phyloP scores from a whole-genome alignment of 2,797 vertebrate genomes.

The Lophotriccus pileatus region DNA sequence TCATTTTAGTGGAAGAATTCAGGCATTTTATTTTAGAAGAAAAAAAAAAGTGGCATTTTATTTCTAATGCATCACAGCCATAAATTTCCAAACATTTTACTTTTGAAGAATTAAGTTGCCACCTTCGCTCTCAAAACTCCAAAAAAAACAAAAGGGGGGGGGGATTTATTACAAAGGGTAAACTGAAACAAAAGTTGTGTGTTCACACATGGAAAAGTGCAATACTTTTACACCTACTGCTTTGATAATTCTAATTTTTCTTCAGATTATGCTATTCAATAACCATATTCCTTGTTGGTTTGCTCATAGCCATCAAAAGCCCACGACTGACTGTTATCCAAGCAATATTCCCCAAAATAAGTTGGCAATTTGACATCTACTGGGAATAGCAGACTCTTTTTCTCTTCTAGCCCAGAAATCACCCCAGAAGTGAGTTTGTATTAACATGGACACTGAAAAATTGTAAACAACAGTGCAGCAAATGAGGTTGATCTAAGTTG shows the following conservation, averaged over 20 bases:
- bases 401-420: background rate
- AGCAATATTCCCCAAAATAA: background rate
- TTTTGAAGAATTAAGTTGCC: background rate
- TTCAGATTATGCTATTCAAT: background rate
- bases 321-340: background rate
- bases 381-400: background rate
- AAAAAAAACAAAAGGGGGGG: background rate
- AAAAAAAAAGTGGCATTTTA: background rate
- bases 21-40: background rate
- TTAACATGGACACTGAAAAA: background rate
- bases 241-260: background rate
- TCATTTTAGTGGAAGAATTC: background rate
- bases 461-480: conserved; percentile 1
- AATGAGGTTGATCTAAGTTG: conserved; percentile 43
- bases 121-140: background rate
- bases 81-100: background rate
- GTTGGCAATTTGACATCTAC: background rate
- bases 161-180: background rate
- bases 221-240: background rate
- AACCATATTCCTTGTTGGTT: background rate
- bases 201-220: background rate
- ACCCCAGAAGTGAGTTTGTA: background rate
- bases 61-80: background rate
- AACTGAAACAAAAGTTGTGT: background rate
- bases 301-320: background rate